phyloP scores from a whole-genome alignment of 2,888 invertebrate genomes.

The Rhingia campestris region DNA sequence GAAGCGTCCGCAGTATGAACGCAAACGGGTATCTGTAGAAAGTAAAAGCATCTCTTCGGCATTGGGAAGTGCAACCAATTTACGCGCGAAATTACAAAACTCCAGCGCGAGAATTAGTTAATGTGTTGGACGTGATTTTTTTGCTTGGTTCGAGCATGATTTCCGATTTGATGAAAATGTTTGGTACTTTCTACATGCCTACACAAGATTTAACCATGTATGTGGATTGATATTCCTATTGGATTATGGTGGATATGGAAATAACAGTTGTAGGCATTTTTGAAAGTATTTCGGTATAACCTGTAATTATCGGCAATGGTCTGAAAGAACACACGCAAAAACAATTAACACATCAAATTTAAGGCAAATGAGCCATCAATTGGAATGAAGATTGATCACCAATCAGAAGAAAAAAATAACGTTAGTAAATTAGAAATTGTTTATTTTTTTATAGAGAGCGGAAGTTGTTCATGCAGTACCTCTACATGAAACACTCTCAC shows the following conservation, averaged over 20 bases:
- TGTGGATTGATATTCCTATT: neutral
- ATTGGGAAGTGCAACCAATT: conserved; percentile 37
- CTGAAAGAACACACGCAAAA: neutral
- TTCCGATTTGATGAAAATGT: neutral
- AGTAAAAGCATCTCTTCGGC: conserved; percentile 42
- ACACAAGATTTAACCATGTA: too few relatives aligned
- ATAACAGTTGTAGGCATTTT: neutral
- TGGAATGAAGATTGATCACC: conserved; percentile 4
- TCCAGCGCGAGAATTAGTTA: conserved; percentile 43
- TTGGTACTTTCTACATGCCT: conserved; percentile 7
- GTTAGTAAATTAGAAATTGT: neutral
- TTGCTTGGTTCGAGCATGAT: neutral
- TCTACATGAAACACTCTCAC: neutral
- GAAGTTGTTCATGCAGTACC: neutral
- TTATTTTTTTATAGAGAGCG: neutral
- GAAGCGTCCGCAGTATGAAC: neutral
- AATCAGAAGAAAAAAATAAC: neutral
- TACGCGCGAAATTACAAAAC: conserved; percentile 51
- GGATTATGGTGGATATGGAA: neutral
- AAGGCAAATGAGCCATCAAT: conserved; percentile 14
- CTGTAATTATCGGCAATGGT: conserved; percentile 4
- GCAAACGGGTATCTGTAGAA: conserved; percentile 40
- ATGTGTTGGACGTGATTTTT: conserved; percentile 39
- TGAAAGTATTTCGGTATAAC: neutral
- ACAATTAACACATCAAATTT: conserved; percentile 12